Base-by-base conservation (phyloP, 2,888 invertebrate species). In the Sussaba pulchella region DNA sequence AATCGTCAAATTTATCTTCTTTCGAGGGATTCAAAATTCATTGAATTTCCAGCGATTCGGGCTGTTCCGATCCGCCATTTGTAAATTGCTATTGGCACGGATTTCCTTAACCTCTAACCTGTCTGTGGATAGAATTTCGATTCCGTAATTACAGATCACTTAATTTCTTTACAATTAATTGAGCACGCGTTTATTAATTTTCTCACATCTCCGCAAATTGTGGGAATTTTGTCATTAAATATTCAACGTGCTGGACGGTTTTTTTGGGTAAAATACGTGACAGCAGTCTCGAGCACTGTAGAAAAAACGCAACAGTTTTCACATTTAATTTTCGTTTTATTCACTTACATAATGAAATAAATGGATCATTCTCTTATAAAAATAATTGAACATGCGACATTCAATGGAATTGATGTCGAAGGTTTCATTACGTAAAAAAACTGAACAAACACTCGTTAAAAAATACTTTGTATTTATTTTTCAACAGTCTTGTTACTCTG, bases 381-480 rank as follows among this genome's bases (percentile, higher is more conserved):
- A 19, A 6, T 1, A 10, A 9, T 21, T 19, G n/a, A 31, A 54
- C n/a, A 24, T 54, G 0, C 8, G 2, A 31, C 6, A 2, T 6
- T 2, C 31, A 31, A 5, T 31, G 31, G 31, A 6, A 31, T 31
- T 6, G 31, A 31, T 5, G 31, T 5, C 6, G 6, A 6, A 2
- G 6, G 31, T 31, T 31, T 31, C 31, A 31, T 5, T 31, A 31
- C 4, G 6, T 5, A 54, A 54, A 1, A n/a, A 54, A 24, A 54
- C 24, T 21, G 36, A 47, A 47, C 8, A 45, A 19, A 19, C 21
- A 14, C 1, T 41, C 3, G 12, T 26, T 52, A n/a, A 9, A 61
- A 72, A 78, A 82, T 71, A 75, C 47, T 19, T 50, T 78, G 24
- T 76, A 47, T 72, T 76, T 61, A 39, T 76, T 80, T 52, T 31